Percentiles rank a stretch among this genome's conserved stretches.
Conservation (phyloP, 2,797 vertebrate species). For the Chrosomus eos region DNA sequence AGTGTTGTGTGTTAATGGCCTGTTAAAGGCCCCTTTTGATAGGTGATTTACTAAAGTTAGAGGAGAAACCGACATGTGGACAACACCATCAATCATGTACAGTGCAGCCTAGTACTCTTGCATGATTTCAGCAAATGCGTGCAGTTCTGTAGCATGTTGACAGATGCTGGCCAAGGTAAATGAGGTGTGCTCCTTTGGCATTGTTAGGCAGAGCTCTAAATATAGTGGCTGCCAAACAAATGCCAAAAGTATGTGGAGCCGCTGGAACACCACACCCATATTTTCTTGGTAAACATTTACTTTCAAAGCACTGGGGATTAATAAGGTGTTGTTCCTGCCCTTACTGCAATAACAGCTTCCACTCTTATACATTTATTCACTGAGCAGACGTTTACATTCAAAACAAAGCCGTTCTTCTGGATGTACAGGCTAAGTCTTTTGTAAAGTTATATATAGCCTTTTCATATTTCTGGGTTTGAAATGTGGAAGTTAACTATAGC, state of each 20-base stretch:
- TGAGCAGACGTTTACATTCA: background rate
- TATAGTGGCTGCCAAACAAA: background rate
- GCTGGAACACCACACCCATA: background rate
- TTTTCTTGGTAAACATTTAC: background rate
- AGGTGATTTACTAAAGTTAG: constrained; percentile 51
- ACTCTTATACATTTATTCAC: background rate
- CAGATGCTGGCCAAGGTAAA: constrained; percentile 45
- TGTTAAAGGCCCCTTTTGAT: constrained; percentile 45
- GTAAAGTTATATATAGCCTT: background rate
- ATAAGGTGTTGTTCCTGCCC: background rate
- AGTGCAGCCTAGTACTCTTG: background rate
- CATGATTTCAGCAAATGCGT: constrained; percentile 20
- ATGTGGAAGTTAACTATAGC: background rate
- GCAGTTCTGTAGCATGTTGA: constrained; percentile 35
- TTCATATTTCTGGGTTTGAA: background rate
- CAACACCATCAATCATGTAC: constrained; percentile 49
- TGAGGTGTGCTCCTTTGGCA: constrained; percentile 37
- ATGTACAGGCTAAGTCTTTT: background rate
- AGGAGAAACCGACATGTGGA: constrained; percentile 39
- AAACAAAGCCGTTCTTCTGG: background rate
- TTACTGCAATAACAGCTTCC: background rate
- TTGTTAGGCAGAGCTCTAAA: constrained; percentile 8
- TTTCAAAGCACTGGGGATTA: background rate
- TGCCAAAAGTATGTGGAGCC: background rate
- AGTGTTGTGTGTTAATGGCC: constrained; percentile 64